Base-by-base conservation (phyloP, 1,140 invertebrate genomes). In the Bombus confusus region DNA sequence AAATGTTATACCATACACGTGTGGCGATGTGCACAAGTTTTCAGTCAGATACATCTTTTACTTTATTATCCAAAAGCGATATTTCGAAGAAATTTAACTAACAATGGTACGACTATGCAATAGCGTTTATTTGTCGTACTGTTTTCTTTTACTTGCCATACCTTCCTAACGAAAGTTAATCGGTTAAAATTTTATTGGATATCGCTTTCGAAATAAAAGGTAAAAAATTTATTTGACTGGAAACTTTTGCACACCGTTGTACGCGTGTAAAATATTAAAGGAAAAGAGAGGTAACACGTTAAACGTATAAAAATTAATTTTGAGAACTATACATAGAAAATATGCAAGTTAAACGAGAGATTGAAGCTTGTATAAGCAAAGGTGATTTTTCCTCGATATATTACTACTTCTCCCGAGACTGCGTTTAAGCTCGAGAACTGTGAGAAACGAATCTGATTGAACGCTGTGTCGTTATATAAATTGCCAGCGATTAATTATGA, bases 401-500 rank as follows among this genome's bases (percentile, higher is more conserved):
- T 34, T 1, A 3, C 3, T 68, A 68, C 0, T 9, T 68, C 22
- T 34, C 0, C 3, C 8, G 41, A 37, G 10, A 25, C 8, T 25
- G 28, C 10, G 25, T 52, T 25, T 22, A 13, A 25, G 31, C n/a
- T 37, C 34, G 18, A 52, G 31, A 37, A 34, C 64, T 52, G 78
- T 80, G 78, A 80, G 64, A 84, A 79, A 39, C 34, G 18, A 47
- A 75, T 57, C 25, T 66, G 28, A n/a, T 41, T 34, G 37, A 75
- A n/a, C 25, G n/a, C 59, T 18, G 22, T 41, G 37, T 34, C 57
- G 59, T 59, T 68, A 85, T 68, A 87, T 81, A 77, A 83, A 88
- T 84, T 81, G 87, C 82, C 71, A 75, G 57, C 84, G 59, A 84
- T 88, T 88, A 88, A 88, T 88, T 82, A 85, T 64, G 68, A 85